Evolutionary conservation across 1,140 invertebrate species (phyloP).

Genomic region (roundworm (Caenorhabditis elegans)): DNA sequence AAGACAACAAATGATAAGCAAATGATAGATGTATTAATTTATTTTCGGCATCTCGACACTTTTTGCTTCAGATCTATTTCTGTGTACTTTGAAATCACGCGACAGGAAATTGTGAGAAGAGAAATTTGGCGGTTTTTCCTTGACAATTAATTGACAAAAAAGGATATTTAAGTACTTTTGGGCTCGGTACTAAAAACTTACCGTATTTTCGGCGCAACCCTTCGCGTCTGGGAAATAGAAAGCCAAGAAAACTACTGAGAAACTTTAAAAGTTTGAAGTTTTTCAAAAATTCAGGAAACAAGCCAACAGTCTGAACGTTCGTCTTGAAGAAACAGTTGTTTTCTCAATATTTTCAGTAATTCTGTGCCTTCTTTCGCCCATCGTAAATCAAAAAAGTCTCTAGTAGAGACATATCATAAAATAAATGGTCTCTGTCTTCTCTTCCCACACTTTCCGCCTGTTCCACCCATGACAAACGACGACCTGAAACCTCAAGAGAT

Average conservation of each 20-base stretch:
- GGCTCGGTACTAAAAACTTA: too few relatives aligned
- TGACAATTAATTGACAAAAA: too few relatives aligned
- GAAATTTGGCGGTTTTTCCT: too few relatives aligned
- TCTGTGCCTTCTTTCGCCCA: neutral
- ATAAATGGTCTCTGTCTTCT: neutral
- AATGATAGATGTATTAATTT: neutral
- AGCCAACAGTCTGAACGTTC: too few relatives aligned
- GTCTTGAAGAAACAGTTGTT: too few relatives aligned
- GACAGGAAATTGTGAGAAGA: neutral
- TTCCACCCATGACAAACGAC: neutral
- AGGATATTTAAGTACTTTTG: too few relatives aligned
- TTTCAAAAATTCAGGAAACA: too few relatives aligned
- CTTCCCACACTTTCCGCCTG: neutral
- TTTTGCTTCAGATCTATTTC: conserved; percentile 6
- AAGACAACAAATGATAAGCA: neutral
- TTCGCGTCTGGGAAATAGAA: too few relatives aligned
- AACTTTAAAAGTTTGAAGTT: too few relatives aligned
- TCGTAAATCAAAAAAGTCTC: neutral
- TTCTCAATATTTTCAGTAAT: too few relatives aligned
- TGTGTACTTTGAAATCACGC: neutral
- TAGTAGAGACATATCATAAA: neutral
- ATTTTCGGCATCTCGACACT: neutral
- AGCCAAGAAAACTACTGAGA: too few relatives aligned
- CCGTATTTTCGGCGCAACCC: too few relatives aligned
- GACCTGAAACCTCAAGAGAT: neutral